These are phyloP conservation scores for Xestia sexstrigata DNA, from an alignment of 2,888 invertebrate genomes.

Conservation along the genomic window DNA sequence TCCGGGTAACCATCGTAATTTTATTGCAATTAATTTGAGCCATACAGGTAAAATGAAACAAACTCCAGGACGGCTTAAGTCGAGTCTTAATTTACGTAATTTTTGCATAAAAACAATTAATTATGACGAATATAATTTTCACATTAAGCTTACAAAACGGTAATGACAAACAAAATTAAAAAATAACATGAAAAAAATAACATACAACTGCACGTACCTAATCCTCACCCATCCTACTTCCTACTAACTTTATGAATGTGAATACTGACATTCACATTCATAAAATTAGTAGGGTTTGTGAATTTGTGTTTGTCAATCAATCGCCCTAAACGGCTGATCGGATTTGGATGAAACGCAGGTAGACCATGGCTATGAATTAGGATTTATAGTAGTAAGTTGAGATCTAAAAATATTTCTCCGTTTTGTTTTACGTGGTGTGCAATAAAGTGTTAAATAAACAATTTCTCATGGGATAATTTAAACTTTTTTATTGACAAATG, in stretches of 20 bases:
- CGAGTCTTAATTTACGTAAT: conserved; percentile 15
- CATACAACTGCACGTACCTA: background rate
- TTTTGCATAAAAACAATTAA: conserved; percentile 42
- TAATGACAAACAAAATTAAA: conserved; percentile 2
- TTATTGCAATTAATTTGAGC: conserved; percentile 6
- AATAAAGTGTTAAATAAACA: no score
- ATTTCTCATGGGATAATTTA: background rate
- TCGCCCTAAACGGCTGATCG: background rate
- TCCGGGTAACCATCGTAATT: conserved; percentile 22
- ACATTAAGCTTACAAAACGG: conserved; percentile 6
- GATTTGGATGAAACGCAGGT: background rate
- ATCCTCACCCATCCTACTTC: background rate
- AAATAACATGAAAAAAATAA: conserved; percentile 7
- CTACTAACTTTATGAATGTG: background rate
- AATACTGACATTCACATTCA: no score
- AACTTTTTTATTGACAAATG: background rate
- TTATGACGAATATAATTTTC: conserved; percentile 10
- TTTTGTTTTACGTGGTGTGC: no score
- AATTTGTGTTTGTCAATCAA: background rate
- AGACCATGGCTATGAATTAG: background rate
- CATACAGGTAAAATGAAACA: conserved; percentile 29
- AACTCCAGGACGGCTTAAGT: conserved; percentile 13
- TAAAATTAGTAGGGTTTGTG: no score
- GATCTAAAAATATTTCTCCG: no score
- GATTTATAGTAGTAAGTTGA: no score